Conservation (phyloP, 2,113 vertebrate species). For the Phyllostomus hastatus region DNA sequence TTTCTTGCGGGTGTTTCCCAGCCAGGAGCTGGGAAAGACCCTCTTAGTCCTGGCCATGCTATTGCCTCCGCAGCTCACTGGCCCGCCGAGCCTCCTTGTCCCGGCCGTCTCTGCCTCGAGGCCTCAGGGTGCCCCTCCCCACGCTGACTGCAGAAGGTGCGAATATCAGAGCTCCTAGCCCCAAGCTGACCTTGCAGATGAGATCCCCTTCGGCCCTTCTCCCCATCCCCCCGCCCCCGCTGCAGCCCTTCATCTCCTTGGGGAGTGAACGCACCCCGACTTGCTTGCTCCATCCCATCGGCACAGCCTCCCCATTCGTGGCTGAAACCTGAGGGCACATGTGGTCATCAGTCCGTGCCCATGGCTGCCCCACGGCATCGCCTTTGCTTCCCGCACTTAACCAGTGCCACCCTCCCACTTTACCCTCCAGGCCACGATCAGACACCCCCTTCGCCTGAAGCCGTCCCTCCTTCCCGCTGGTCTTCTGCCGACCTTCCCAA, state of each 20-base stretch:
- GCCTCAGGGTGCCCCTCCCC: not conserved
- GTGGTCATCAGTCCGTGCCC: not conserved
- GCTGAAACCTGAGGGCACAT: not conserved
- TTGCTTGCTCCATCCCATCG: too few species aligned
- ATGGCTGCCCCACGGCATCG: accelerated
- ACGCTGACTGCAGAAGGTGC: not conserved
- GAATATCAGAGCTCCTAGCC: not conserved
- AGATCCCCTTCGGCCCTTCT: not conserved
- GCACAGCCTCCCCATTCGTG: not conserved
- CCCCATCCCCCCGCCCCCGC: not conserved
- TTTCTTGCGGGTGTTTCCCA: not conserved
- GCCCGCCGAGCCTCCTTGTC: not conserved
- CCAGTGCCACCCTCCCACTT: not conserved
- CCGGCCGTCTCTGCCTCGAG: not conserved
- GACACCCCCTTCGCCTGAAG: not conserved
- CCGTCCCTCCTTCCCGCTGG: not conserved
- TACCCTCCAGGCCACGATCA: not conserved
- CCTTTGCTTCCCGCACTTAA: not conserved
- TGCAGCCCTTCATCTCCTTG: not conserved
- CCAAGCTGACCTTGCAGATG: not conserved
- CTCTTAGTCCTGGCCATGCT: not conserved
- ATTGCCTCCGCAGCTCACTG: not conserved
- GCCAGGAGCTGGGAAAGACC: not conserved
- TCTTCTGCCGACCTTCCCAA: not conserved
- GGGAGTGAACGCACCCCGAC: too few species aligned